Base-by-base conservation (phyloP, 2,888 invertebrate species). In the Timandra comae region DNA sequence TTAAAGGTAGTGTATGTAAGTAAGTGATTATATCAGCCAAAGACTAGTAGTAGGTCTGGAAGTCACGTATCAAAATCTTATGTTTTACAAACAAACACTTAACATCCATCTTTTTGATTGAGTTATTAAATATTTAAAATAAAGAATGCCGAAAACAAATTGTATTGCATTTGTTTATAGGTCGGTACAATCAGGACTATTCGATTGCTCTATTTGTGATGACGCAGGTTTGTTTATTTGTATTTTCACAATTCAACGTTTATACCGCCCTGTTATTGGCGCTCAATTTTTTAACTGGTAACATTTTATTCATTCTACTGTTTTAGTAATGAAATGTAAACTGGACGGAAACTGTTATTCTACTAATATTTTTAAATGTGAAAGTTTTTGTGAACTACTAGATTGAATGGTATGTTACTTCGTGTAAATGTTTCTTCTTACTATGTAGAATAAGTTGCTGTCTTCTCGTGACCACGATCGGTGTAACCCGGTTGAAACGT, bases 141-240 rank as follows among this genome's bases (percentile, higher is more conserved):
- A 16, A 6, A 16, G 16, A 1, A 3, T 16, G 16, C n/a, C n/a
- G n/a, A n/a, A n/a, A n/a, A 42, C 30, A 37, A 30, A 43, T 49
- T 38, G 46, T 51, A 41, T 38, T 39, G 24, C 35, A 27, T 35
- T 51, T 52, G 49, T 50, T 42, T 48, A 46, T 46, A 55, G 41
- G 45, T 49, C 48, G 39, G 44, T 40, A 61, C 60, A 67, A 67
- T 63, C 63, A 65, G 49, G 46, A 45, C 43, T 56, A 56, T 63
- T 62, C 52, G 58, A 66, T 66, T 63, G 44, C 53, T 47, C 37
- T 51, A 43, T 60, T 59, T 64, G 54, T 56, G 54, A 58, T 57
- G 56, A 52, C 56, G 38, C 33, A 30, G 52, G 57, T 63, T 65
- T 65, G 53, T 64, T 62, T 56, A 54, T 58, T 54, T 44, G 35